Evolutionary conservation across 2,797 vertebrate genomes (phyloP).

Genomic region (Xyrichtys novacula): DNA sequence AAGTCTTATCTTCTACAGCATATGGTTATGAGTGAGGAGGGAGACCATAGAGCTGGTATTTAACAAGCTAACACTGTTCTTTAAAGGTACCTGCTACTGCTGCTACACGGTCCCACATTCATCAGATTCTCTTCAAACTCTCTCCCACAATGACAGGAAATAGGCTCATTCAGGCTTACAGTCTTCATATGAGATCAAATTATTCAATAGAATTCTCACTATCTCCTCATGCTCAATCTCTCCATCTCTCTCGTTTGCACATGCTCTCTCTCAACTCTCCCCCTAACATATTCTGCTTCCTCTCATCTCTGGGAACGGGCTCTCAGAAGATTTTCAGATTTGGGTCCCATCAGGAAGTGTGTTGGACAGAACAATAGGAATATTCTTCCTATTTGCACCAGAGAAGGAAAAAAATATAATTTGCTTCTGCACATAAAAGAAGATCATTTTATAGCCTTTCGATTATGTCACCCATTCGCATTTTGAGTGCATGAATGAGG

Average conservation of each 20-base stretch:
- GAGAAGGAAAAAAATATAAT: constrained; percentile 1
- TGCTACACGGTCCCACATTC: constrained; percentile 52
- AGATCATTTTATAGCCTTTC: constrained; percentile 27
- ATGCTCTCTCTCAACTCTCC: constrained; percentile 1
- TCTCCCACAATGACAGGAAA: constrained; percentile 63
- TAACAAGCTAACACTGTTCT: constrained; percentile 40
- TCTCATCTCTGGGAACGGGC: constrained; percentile 6
- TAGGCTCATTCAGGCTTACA: constrained; percentile 56
- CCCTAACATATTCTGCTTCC: constrained; percentile 8
- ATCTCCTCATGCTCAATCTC: constrained; percentile 22
- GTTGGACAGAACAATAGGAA: constrained; percentile 51
- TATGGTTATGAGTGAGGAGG: constrained; percentile 43
- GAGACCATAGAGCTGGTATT: constrained; percentile 39
- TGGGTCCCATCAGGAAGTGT: constrained; percentile 47
- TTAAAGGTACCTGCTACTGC: constrained; percentile 64
- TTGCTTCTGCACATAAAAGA: constrained; percentile 24
- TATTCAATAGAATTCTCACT: constrained; percentile 57
- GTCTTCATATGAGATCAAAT: constrained; percentile 62
- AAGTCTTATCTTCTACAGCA: constrained; percentile 32
- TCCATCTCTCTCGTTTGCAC: constrained; percentile 30
- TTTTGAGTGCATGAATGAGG: constrained; percentile 39
- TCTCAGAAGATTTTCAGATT: constrained; percentile 52
- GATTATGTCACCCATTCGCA: constrained; percentile 27
- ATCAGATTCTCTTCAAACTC: constrained; percentile 61
- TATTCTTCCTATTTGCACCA: constrained; percentile 28